Conservation (phyloP, 2,888 invertebrate genomes). For the Chydorus sphaericus region DNA sequence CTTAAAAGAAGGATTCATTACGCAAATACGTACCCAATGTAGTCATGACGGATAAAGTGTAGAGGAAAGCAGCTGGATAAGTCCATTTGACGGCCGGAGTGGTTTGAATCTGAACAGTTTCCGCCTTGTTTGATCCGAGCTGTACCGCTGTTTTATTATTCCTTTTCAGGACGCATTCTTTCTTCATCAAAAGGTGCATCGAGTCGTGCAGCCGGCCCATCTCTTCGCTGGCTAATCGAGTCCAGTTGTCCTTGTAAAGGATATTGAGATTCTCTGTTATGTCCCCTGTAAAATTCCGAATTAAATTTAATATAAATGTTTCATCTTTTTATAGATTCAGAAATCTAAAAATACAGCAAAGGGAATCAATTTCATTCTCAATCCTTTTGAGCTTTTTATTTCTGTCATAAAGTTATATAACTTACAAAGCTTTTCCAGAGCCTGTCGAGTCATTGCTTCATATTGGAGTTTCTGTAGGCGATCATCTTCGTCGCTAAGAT, state of each 20-base stretch:
- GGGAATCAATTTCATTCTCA: no score
- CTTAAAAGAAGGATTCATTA: neutral
- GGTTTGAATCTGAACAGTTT: conserved; percentile 53
- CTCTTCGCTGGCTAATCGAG: conserved; percentile 58
- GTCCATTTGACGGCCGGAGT: conserved; percentile 49
- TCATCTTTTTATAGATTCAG: no score
- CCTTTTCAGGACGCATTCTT: no score
- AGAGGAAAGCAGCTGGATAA: conserved; percentile 43
- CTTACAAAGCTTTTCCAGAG: neutral
- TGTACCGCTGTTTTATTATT: conserved; percentile 70
- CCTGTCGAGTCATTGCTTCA: conserved; percentile 1
- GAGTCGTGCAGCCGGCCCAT: conserved; percentile 65
- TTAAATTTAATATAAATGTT: no score
- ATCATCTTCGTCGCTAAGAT: no score
- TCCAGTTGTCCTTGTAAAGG: conserved; percentile 78
- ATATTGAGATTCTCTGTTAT: conserved; percentile 76
- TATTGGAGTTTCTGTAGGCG: neutral
- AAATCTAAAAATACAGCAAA: no score
- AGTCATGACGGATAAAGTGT: conserved; percentile 19
- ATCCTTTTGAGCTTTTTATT: no score
- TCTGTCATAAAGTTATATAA: no score
- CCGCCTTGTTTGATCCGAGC: conserved; percentile 40
- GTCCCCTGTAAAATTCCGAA: no score
- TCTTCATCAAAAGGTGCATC: conserved; percentile 38
- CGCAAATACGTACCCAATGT: conserved; percentile 53